Percentiles rank a stretch among this genome's conserved stretches.
phyloP scores from a whole-genome alignment of 2,888 invertebrate genomes.

The Linyphia triangularis region DNA sequence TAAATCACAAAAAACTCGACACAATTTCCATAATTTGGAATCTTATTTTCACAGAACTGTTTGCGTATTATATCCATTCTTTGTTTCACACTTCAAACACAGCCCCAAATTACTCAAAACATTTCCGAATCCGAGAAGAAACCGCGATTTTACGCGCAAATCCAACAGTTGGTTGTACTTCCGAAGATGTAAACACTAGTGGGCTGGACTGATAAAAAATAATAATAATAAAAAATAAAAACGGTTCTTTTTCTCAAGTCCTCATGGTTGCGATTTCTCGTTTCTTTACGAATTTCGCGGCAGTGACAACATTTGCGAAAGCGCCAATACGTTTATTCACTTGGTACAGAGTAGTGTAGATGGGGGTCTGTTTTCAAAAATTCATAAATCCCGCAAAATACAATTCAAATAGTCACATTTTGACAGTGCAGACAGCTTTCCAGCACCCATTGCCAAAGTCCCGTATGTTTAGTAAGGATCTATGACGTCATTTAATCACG shows the following conservation, averaged over 20 bases:
- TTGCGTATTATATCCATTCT: neutral
- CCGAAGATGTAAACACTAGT: slow-evolving; percentile 67
- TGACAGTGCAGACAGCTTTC: slow-evolving; percentile 67
- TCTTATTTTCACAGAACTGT: neutral
- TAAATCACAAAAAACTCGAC: neutral
- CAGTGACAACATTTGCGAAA: neutral
- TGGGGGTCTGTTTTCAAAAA: neutral
- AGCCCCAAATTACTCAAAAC: slow-evolving; percentile 4
- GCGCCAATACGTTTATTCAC: neutral
- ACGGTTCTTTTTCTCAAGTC: neutral
- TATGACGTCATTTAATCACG: slow-evolving; percentile 68
- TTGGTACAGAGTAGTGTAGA: neutral
- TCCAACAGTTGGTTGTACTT: slow-evolving; percentile 70
- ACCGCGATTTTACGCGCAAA: slow-evolving; percentile 20
- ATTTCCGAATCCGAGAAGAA: neutral
- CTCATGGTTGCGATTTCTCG: neutral
- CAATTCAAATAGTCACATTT: slow-evolving; percentile 53
- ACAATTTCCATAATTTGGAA: neutral
- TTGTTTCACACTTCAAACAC: neutral
- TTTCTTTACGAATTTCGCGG: neutral
- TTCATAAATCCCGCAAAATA: slow-evolving; percentile 18
- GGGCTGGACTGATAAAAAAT: slow-evolving; percentile 66
- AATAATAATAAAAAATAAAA: slow-evolving; percentile 2
- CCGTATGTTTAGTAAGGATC: slow-evolving; percentile 63
- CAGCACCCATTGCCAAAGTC: slow-evolving; percentile 53